These are phyloP conservation scores for Ammodytes marinus DNA, from an alignment of 2,113 vertebrate species.

Conservation along the genomic window DNA sequence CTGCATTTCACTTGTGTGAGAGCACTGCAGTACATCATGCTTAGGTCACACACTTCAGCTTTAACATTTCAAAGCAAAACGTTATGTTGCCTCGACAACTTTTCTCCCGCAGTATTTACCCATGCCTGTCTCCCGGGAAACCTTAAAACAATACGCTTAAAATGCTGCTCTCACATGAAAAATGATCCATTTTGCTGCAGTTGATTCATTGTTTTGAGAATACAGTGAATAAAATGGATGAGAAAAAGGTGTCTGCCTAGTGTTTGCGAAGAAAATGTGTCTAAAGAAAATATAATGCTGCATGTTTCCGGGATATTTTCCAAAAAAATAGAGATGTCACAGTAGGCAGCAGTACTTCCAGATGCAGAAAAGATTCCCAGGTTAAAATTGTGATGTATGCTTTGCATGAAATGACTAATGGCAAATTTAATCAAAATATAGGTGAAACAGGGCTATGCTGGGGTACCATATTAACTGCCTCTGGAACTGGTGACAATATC, in stretches of 20 bases:
- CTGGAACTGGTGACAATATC: not conserved
- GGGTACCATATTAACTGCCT: not conserved
- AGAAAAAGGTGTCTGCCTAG: not conserved
- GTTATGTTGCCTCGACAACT: not conserved
- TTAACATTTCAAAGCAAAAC: not conserved
- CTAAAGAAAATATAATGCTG: not conserved
- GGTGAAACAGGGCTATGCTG: constrained; percentile 12
- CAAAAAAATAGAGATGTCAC: not conserved
- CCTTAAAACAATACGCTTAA: not conserved
- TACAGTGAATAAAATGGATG: not conserved
- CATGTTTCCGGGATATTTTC: not conserved
- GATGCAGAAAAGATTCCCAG: not conserved
- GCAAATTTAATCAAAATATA: constrained; percentile 14
- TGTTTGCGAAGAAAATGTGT: not conserved
- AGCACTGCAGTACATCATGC: not conserved
- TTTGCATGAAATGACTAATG: not conserved
- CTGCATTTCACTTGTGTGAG: not conserved
- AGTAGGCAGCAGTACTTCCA: not conserved
- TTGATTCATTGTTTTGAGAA: not conserved
- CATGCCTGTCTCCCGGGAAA: not conserved
- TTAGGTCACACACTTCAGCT: not conserved
- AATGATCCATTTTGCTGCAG: not conserved
- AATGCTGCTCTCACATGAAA: not conserved
- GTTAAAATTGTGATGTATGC: not conserved
- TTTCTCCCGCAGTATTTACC: not conserved